These are phyloP conservation scores for Zaprionus gabonicus DNA, from an alignment of 1,140 invertebrate species.

Conservation along the genomic window DNA sequence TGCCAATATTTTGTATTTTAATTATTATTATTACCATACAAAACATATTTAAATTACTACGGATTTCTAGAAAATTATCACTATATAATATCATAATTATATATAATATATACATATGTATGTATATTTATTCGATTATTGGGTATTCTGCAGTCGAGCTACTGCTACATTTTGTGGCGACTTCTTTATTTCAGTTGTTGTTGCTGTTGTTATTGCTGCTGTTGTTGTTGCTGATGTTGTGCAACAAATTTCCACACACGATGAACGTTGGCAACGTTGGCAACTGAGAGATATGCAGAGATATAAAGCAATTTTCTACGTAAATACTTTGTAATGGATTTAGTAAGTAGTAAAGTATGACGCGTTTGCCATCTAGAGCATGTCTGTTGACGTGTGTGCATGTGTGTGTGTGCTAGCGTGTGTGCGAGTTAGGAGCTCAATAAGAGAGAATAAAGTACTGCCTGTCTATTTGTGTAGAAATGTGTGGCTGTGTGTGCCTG, in stretches of 20 bases:
- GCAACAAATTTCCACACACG: constrained; percentile 43
- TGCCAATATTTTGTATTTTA: too few relatives aligned
- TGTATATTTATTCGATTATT: neutral
- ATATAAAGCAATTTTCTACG: constrained; percentile 83
- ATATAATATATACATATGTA: too few relatives aligned
- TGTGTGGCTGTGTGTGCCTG: constrained; percentile 35
- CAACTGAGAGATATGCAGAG: constrained; percentile 77
- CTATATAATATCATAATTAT: too few relatives aligned
- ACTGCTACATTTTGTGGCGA: neutral
- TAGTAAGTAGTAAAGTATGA: constrained; percentile 83
- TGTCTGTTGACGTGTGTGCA: constrained; percentile 55
- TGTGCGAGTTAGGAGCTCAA: constrained; percentile 36
- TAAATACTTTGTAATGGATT: constrained; percentile 83
- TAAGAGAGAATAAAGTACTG: constrained; percentile 49
- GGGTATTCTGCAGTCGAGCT: neutral
- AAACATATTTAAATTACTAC: too few relatives aligned
- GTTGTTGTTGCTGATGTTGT: constrained; percentile 38
- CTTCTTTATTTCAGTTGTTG: constrained; percentile 9
- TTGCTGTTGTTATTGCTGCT: constrained; percentile 24
- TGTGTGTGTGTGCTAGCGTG: constrained; percentile 20
- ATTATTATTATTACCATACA: too few relatives aligned
- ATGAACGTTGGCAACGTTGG: constrained; percentile 56
- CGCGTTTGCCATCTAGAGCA: constrained; percentile 80
- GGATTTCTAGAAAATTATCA: too few relatives aligned
- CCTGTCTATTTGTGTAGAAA: constrained; percentile 16